Evolutionary conservation across 2,113 vertebrate species (phyloP), one percentile per base, ranked within the genome.

Genomic region (Hippocampus comes): DNA sequence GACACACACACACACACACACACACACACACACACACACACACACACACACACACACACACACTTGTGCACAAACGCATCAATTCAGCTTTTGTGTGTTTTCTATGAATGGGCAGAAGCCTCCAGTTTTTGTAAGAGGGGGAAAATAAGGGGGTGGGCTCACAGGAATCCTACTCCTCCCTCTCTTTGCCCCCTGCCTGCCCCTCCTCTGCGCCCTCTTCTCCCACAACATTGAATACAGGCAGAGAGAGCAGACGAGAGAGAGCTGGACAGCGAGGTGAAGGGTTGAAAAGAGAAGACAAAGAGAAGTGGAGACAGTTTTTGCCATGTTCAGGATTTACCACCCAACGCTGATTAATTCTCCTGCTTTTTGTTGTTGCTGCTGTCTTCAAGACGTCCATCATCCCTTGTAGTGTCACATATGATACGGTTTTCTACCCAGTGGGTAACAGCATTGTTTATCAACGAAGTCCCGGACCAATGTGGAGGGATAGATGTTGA

Each of bases 161-260:
- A 78, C 79, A 77, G 5, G 86, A 73, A 86, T 78, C 84, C 86
- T 70, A 85, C 84, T 77, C 85, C 78, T 82, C 80, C 72, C 43
- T 66, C 46, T 51, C 46, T 34, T 10, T n/a, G 30, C n/a, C 41
- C 41, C 25, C 23, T 27, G 63, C 21, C 59, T 53, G 55, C 82
- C 41, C 46, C 75, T 41, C 59, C 63, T 57, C 80, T 69, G 34
- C 73, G 59, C 80, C 25, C 43, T 73, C 25, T 34, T 68, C 56
- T 72, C 80, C 70, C 53, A 78, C 73, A 77, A 78, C 70, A 76
- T 21, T 64, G 77, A 76, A 70, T 60, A 66, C n/a, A 66, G 60
- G 51, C 75, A 48, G 71, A 41, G 71, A 73, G 53, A 71, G 74
- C 8, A 48, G 65, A 71, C 59, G 68, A 67, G 25, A 30, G 27